Evolutionary conservation across 30 jellyfish, hydroid and myxozoan genomes (phyloP), one percentile per base, ranked within the genome.

Genomic region (Morbakka virulenta): DNA sequence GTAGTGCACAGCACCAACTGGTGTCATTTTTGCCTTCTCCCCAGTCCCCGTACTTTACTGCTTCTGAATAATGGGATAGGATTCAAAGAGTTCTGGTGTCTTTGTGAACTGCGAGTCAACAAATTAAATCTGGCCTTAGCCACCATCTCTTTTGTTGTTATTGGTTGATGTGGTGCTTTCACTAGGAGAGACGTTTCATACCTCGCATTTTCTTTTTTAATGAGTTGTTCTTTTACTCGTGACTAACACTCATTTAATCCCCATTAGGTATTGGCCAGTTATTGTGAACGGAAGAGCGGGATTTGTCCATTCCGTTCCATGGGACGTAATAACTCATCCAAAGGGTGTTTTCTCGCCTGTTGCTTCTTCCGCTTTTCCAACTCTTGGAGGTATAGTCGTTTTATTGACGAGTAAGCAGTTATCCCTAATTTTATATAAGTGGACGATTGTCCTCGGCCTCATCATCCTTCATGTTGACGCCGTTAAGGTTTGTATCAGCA

Each of bases 321-420:
- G 76, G 13, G 79, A 64, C 92, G n/a, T n/a, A n/a, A 80, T 80
- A 17, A 80, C 2, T 50, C 84, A 30, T 90, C 94, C 50, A 6
- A 72, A 84, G 33, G 61, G 32, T 52, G 31, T 17, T 33, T 90
- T 81, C 69, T 28, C 23, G 34, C 73, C 93, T 23, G 91, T 91
- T 14, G n/a, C n/a, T n/a, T n/a, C n/a, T 50, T 41, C 14, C 88
- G 89, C 64, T 66, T 0, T 14, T 23, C 90, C n/a, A n/a, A n/a
- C n/a, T n/a, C n/a, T n/a, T n/a, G n/a, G n/a, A n/a, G n/a, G n/a
- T n/a, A n/a, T n/a, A n/a, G n/a, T n/a, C n/a, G n/a, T n/a, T n/a
- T n/a, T n/a, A n/a, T n/a, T n/a, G n/a, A n/a, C n/a, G n/a, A n/a
- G n/a, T n/a, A n/a, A n/a, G n/a, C n/a, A 13, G 12, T 64, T n/a